Conservation (phyloP, 2,797 vertebrate species). For the Melanogrammus aeglefinus region DNA sequence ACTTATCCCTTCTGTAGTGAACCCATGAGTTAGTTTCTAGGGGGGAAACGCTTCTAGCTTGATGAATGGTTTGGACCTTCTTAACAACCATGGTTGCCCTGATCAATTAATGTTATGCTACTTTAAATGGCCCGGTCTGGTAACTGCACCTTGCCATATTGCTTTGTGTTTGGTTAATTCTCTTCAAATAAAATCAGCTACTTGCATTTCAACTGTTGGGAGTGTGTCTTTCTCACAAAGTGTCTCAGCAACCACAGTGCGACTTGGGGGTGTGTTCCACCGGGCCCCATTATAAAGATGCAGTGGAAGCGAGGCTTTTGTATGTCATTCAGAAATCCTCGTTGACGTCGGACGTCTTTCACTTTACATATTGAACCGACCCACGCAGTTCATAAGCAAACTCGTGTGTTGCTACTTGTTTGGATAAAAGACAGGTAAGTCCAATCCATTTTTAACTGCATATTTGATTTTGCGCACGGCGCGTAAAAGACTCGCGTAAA, state of each 20-base stretch:
- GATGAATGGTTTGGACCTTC: not conserved
- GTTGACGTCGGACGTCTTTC: not conserved
- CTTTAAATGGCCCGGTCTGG: not conserved
- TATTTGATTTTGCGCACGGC: not conserved
- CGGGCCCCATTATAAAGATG: not conserved
- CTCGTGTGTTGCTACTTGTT: not conserved
- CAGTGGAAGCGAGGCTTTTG: not conserved
- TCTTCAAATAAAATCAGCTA: not conserved
- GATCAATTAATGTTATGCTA: slow-evolving; percentile 26
- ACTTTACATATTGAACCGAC: slow-evolving; percentile 7
- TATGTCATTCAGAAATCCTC: slow-evolving; percentile 33
- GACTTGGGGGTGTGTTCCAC: slow-evolving; percentile 49
- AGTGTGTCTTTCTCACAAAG: not conserved
- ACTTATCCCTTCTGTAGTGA: not conserved
- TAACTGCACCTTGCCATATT: not conserved
- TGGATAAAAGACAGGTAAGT: not conserved
- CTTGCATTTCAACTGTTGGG: not conserved
- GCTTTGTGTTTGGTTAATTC: not conserved
- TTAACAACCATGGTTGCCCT: not conserved
- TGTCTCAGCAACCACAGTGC: not conserved
- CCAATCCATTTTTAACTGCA: not conserved
- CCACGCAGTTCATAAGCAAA: not conserved
- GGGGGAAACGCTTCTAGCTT: not conserved
- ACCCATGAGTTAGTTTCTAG: not conserved
- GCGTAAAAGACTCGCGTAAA: not conserved